Evolutionary conservation across 92 coral and sea anemone species (phyloP).

Genomic region (Porites cylindrica): DNA sequence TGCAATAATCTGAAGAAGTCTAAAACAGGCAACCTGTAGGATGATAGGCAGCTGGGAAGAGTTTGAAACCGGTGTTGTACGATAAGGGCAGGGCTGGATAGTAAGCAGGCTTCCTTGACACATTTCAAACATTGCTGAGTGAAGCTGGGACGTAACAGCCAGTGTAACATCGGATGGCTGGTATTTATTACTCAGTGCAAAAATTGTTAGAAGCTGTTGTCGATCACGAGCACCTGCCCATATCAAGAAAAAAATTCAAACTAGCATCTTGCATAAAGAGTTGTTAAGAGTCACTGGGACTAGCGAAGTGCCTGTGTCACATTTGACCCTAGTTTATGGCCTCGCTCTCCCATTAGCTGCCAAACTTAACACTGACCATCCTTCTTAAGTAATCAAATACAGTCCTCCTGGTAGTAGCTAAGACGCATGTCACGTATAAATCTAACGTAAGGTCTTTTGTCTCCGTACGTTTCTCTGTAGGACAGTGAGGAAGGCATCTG

Average conservation of each 20-base stretch:
- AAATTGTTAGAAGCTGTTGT: constrained; percentile 80
- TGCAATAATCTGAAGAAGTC: constrained; percentile 85
- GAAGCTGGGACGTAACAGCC: constrained; percentile 78
- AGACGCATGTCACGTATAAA: too few relatives aligned
- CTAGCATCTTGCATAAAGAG: not conserved
- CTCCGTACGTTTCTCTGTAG: too few relatives aligned
- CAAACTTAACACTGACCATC: too few relatives aligned
- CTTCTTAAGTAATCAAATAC: too few relatives aligned
- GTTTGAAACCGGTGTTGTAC: constrained; percentile 61
- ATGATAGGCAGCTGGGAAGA: constrained; percentile 79
- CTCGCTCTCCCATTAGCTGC: too few relatives aligned
- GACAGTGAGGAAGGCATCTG: too few relatives aligned
- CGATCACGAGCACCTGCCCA: constrained; percentile 82
- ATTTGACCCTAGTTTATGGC: too few relatives aligned
- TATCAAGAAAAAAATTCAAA: not conserved
- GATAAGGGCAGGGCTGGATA: constrained; percentile 80
- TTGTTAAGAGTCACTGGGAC: not conserved
- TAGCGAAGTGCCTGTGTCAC: not conserved
- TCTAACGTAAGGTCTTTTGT: too few relatives aligned
- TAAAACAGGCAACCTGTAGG: constrained; percentile 80
- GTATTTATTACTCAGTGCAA: constrained; percentile 87
- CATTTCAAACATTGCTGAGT: constrained; percentile 72
- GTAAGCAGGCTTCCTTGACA: constrained; percentile 81
- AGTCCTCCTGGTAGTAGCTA: too few relatives aligned
- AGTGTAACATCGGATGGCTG: constrained; percentile 81